A percentile compares a stretch with the other conserved stretches of the same genome.
phyloP scores from a whole-genome alignment of 2,888 invertebrate genomes.

The Buathra laborator region DNA sequence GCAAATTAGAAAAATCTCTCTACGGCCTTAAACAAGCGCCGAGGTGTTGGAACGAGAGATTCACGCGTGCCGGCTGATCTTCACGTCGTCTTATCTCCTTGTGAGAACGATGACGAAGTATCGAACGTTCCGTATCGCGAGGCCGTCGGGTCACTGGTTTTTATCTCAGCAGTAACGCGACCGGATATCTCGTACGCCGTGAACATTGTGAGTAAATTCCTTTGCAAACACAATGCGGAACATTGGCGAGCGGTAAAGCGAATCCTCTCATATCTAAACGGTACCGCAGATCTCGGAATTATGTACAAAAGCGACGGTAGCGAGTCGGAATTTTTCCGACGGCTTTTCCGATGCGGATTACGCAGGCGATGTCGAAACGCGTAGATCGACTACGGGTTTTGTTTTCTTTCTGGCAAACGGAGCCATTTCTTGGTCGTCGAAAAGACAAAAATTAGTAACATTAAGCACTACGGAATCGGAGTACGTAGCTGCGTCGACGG shows the following conservation, averaged over 20 bases:
- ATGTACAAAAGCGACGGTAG: slow-evolving; percentile 54
- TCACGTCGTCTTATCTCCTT: slow-evolving; percentile 52
- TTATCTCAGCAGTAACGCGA: slow-evolving; percentile 63
- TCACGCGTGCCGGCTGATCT: slow-evolving; percentile 67
- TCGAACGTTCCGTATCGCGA: slow-evolving; percentile 67
- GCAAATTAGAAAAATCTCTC: slow-evolving; percentile 71
- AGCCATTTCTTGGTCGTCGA: slow-evolving; percentile 68
- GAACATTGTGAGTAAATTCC: slow-evolving; percentile 62
- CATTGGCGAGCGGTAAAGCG: slow-evolving; percentile 69
- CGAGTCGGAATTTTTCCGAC: slow-evolving; percentile 18
- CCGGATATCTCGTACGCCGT: slow-evolving; percentile 70
- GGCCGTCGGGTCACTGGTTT: slow-evolving; percentile 70
- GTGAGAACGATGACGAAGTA: slow-evolving; percentile 30
- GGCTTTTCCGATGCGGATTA: slow-evolving; percentile 68
- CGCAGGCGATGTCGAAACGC: slow-evolving; percentile 64
- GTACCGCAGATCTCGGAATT: slow-evolving; percentile 60
- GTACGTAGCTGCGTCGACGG: slow-evolving; percentile 26
- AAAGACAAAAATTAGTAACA: slow-evolving; percentile 63
- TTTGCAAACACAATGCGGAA: slow-evolving; percentile 55
- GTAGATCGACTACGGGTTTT: slow-evolving; percentile 71
- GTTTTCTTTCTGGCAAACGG: slow-evolving; percentile 61
- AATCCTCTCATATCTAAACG: slow-evolving; percentile 61
- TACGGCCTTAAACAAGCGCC: slow-evolving; percentile 76
- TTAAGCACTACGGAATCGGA: slow-evolving; percentile 49
- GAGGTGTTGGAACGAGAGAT: slow-evolving; percentile 70